Base-by-base conservation (phyloP, 2,113 vertebrate genomes). In the Ancistrus triradiatus region DNA sequence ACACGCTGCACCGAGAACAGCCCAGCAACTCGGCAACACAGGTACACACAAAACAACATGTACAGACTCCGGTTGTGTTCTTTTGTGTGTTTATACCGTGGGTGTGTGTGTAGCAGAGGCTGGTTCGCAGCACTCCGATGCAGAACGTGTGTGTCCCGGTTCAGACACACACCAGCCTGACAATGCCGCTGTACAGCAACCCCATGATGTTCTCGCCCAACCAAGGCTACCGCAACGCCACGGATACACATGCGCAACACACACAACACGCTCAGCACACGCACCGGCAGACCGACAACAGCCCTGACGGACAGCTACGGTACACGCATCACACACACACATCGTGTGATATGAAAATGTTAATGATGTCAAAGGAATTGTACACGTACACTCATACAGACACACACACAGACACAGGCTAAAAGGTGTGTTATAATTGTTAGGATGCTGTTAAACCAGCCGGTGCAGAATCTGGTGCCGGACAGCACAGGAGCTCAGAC, bases 381-480 rank as follows among this genome's bases (percentile, higher is more conserved):
- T 13, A 25, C 19, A 44, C 51, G 35, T n/a, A 24, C 57, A 44
- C 38, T 0, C 2, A 80, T 57, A 80, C 78, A 0, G 88, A 90
- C 68, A 69, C 79, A 68, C 68, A 22, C 7, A 55, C 25, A 47
- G 4, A 18, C 13, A 14, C 15, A 10, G 9, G 22, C n/a, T 51
- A n/a, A 38, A 37, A n/a, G 4, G 44, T 48, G 18, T 37, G 44
- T 46, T 58, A 22, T 70, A 6, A 59, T 53, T 18, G 22, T 55
- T 76, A 90, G 86, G 53, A 88, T 90, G 87, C 81, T 89, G 43
- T 85, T 90, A 33, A 90, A 88, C 77, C 87, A 88, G 79, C 84
- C 84, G 17, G 77, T 87, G 69, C 87, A 88, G 81, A 79, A 84
- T 0, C 70, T 87, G 59, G 78, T 88, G 69, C 80, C 85, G 48